These are phyloP conservation scores for Leptocoma aspasia DNA, from an alignment of 2,113 vertebrate genomes.

Conservation along the genomic window DNA sequence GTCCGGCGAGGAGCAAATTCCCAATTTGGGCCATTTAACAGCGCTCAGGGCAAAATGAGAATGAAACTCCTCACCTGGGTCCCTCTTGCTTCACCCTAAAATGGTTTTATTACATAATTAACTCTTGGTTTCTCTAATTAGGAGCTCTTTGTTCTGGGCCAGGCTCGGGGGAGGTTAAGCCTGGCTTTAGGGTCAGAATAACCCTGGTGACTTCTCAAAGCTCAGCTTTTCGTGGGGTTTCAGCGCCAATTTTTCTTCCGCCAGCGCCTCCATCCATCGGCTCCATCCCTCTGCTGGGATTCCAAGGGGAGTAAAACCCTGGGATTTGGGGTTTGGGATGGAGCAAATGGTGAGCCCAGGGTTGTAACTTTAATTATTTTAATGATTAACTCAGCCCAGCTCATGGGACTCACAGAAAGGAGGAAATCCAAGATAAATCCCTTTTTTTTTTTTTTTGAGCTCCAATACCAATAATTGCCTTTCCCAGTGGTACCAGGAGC, in stretches of 20 bases:
- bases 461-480: neutral
- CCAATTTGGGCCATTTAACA: neutral
- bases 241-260: fast-evolving
- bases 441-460: neutral
- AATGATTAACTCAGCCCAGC: neutral
- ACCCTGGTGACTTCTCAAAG: neutral
- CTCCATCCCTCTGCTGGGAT: neutral
- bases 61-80: neutral
- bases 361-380: neutral
- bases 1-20: neutral
- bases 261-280: neutral
- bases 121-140: constrained; percentile 20
- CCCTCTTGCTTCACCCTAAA: neutral
- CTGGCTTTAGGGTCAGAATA: neutral
- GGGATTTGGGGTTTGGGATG: neutral
- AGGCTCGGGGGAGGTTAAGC: neutral
- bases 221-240: neutral
- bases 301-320: neutral
- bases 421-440: neutral
- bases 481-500: neutral
- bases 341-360: neutral
- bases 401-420: neutral
- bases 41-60: neutral
- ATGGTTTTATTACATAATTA: constrained; percentile 33
- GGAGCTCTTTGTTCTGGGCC: neutral